Evolutionary conservation across 2,797 vertebrate species (phyloP), one percentile per base, ranked within the genome.

Genomic region (Orientallactaga sibirica): DNA sequence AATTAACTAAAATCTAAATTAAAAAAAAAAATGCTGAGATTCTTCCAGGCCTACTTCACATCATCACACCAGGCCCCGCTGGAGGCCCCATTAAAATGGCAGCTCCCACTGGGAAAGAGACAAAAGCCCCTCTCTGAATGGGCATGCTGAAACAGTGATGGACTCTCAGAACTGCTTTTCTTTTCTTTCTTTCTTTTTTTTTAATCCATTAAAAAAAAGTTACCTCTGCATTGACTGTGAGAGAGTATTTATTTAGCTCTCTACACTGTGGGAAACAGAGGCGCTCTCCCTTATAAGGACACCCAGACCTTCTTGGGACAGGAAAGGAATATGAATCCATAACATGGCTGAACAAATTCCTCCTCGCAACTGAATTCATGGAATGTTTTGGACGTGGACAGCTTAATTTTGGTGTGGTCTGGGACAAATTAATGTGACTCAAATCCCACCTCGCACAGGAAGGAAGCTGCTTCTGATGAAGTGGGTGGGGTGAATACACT

Each of bases 21-120:
- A 37, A 86, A 96, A 97, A 96, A 93, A 94, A 96, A 97, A 96
- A 92, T 27, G 82, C 90, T 41, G 37, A 37, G 22, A 94, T 95
- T 95, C 95, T 96, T 94, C 92, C 93, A 97, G 95, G 96, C 96
- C 95, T 97, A 91, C 96, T 97, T 96, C 95, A 96, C 95, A 95
- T 95, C 96, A 90, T 95, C 96, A 96, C 96, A 96, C 90, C 81
- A 94, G 96, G 92, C 96, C 97, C 97, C 1, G 95, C 95, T 95
- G 96, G 97, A 97, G 96, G 96, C 95, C 96, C 96, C 95, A 97
- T 97, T 97, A 97, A 97, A 97, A 96, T 97, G 96, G 97, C 97
- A 97, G 96, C 96, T 97, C 97, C 97, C 95, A 97, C 96, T 97
- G 96, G 96, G 96, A 96, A 90, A 96, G 88, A 97, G 96, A 97